Evolutionary conservation across 2,888 invertebrate species (phyloP).

Genomic region (Halocaridina rubra): DNA sequence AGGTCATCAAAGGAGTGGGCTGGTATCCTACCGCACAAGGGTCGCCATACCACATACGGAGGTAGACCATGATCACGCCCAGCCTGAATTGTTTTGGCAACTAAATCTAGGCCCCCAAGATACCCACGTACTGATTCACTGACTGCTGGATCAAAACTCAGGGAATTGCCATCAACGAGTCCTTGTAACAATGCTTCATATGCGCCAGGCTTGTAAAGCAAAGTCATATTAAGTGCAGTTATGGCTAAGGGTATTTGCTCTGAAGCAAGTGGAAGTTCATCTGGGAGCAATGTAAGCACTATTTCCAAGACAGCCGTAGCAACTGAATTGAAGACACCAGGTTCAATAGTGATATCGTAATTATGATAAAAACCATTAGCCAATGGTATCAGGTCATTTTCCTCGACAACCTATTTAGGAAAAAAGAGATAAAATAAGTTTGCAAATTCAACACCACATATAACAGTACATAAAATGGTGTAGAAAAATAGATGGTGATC

Average conservation of each 20-base stretch:
- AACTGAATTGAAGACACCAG: constrained; percentile 83
- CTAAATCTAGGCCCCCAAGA: constrained; percentile 56
- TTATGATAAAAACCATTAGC: constrained; percentile 80
- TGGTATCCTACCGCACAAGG: constrained; percentile 73
- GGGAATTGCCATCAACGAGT: constrained; percentile 47
- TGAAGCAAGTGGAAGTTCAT: constrained; percentile 65
- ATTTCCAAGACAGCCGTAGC: constrained; percentile 80
- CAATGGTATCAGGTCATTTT: constrained; percentile 66
- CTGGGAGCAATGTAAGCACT: constrained; percentile 81
- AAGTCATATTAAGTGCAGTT: constrained; percentile 57
- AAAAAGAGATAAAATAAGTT: too few species aligned
- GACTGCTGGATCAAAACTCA: constrained; percentile 53
- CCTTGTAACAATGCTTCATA: constrained; percentile 54
- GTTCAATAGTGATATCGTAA: constrained; percentile 84
- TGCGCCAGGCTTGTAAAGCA: constrained; percentile 52
- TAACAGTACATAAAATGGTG: too few species aligned
- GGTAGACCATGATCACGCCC: constrained; percentile 86
- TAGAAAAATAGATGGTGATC: too few species aligned
- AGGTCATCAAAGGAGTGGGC: constrained; percentile 73
- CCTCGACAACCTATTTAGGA: constrained; percentile 59
- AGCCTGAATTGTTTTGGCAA: constrained; percentile 66
- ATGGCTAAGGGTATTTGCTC: constrained; percentile 28
- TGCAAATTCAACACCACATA: too few species aligned
- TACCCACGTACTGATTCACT: constrained; percentile 43
- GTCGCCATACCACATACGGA: constrained; percentile 78